Percentiles rank a stretch among this genome's conserved stretches.
Conservation (phyloP, 1,140 invertebrate genomes). For the Cyrtorhinus lividipennis region DNA sequence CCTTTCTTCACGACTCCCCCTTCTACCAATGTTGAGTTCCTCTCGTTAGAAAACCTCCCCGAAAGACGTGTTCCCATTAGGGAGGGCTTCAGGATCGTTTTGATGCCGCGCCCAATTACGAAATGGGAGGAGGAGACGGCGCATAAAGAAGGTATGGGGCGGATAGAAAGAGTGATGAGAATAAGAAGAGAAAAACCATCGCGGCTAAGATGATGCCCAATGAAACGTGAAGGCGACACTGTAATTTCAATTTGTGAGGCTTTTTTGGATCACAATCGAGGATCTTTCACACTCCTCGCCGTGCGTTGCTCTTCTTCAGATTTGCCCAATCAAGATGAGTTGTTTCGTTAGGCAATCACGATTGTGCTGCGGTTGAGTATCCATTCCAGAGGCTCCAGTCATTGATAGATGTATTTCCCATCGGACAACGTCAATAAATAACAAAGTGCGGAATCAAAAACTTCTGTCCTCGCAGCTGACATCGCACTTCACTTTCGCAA, state of each 20-base stretch:
- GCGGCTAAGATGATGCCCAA: background rate
- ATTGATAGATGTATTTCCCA: too few relatives aligned
- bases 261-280: background rate
- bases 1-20: background rate
- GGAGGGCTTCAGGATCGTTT: background rate
- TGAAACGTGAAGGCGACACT: background rate
- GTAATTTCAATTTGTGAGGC: background rate
- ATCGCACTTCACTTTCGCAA: too few relatives aligned
- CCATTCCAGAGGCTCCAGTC: too few relatives aligned
- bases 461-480: too few relatives aligned
- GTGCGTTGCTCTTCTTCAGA: too few relatives aligned
- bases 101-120: background rate
- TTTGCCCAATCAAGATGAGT: too few relatives aligned
- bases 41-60: background rate
- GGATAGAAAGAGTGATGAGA: background rate
- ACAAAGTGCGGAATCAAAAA: too few relatives aligned
- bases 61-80: constrained; percentile 11
- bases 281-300: too few relatives aligned
- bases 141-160: background rate
- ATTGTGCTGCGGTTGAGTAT: too few relatives aligned
- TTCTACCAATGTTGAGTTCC: background rate
- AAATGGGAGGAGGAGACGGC: background rate
- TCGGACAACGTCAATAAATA: too few relatives aligned
- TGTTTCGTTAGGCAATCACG: too few relatives aligned
- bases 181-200: background rate